Evolutionary conservation across 92 coral and sea anemone genomes (phyloP).

Genomic region (Blastomussa wellsi): DNA sequence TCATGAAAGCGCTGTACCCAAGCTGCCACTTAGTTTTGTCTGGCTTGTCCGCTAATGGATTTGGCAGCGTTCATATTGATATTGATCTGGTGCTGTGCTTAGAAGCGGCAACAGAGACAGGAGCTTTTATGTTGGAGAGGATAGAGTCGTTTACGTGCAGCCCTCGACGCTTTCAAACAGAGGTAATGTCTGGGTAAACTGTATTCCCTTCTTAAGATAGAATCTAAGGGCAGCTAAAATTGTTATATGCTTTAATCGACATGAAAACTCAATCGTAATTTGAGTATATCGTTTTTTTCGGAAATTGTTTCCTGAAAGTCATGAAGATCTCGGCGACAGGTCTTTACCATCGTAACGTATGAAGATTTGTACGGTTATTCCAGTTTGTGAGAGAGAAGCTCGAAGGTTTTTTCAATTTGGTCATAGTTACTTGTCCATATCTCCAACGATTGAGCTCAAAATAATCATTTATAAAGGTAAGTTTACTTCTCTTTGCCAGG

Average conservation of each 20-base stretch:
- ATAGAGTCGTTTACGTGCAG: constrained; percentile 39
- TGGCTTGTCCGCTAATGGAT: constrained; percentile 56
- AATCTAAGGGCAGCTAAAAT: not conserved
- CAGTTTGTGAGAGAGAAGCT: no score
- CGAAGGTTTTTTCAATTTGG: no score
- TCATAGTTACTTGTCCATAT: no score
- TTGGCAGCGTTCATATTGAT: constrained; percentile 46
- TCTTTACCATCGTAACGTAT: no score
- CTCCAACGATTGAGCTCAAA: no score
- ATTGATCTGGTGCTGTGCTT: constrained; percentile 48
- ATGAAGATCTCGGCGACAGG: no score
- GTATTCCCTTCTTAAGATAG: not conserved
- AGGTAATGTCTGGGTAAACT: constrained; percentile 15
- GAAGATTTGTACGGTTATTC: no score
- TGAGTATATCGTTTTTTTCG: no score
- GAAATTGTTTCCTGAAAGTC: no score
- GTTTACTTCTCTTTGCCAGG: no score
- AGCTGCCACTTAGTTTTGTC: constrained; percentile 45
- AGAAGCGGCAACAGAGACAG: constrained; percentile 12
- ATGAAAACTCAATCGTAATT: not conserved
- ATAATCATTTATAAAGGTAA: no score
- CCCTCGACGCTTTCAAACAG: constrained; percentile 56
- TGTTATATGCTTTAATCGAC: not conserved
- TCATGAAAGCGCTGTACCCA: constrained; percentile 33
- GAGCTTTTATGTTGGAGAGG: constrained; percentile 20